Evolutionary conservation across 2,888 invertebrate genomes (phyloP).

Genomic region (Stenotaenia linearis): DNA sequence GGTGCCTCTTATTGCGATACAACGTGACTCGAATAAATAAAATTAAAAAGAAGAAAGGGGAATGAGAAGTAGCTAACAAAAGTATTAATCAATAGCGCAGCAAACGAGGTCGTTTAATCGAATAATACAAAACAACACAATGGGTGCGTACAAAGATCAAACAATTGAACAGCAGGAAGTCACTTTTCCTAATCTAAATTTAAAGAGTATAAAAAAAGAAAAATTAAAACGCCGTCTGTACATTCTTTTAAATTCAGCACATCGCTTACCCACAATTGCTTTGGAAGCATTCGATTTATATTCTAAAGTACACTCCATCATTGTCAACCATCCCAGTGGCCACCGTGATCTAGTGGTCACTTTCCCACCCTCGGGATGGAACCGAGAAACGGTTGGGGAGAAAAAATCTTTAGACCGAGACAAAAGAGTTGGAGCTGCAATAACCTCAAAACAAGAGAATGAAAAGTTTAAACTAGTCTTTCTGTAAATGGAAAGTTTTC

Average conservation of each 20-base stretch:
- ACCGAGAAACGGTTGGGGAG: neutral
- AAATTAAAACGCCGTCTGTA: no score
- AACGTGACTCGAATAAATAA: neutral
- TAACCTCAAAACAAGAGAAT: neutral
- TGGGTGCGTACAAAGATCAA: no score
- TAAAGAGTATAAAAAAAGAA: no score
- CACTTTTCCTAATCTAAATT: no score
- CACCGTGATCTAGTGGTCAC: neutral
- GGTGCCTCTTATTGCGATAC: neutral
- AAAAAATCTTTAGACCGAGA: neutral
- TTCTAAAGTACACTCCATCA: neutral
- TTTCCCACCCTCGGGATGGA: neutral
- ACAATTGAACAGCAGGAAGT: no score
- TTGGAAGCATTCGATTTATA: neutral
- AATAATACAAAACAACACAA: no score
- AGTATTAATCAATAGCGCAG: neutral
- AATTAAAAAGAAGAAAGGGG: neutral
- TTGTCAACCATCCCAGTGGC: neutral
- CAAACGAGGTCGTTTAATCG: neutral
- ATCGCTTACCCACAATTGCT: neutral
- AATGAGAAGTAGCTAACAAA: neutral
- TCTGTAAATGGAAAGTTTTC: no score
- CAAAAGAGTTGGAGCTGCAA: neutral
- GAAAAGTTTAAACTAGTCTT: no score
- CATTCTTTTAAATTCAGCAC: no score